These are phyloP conservation scores for Clanis bilineata DNA, from an alignment of 2,888 invertebrate genomes.

Conservation along the genomic window DNA sequence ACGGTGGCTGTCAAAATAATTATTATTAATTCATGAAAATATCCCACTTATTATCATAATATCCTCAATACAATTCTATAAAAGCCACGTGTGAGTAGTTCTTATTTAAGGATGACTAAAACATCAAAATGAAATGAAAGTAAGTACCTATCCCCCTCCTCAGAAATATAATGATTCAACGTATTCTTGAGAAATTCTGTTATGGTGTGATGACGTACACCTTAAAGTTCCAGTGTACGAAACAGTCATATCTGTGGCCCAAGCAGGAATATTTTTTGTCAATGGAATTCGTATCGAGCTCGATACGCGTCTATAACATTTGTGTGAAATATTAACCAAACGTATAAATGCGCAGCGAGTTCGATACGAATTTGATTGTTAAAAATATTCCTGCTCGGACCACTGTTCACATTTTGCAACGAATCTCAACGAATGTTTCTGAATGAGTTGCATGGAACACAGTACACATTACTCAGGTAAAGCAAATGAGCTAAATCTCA, in stretches of 20 bases:
- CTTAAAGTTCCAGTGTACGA: neutral
- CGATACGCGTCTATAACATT: too few relatives aligned
- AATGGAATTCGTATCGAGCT: too few relatives aligned
- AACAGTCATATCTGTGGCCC: neutral
- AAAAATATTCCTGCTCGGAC: too few relatives aligned
- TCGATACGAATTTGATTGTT: too few relatives aligned
- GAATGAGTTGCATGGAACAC: too few relatives aligned
- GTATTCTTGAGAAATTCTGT: neutral
- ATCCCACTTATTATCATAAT: too few relatives aligned
- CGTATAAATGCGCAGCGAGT: too few relatives aligned
- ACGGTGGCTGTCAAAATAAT: too few relatives aligned
- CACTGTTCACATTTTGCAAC: neutral
- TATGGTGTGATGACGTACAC: neutral
- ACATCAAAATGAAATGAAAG: neutral
- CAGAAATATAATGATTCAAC: neutral
- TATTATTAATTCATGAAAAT: too few relatives aligned
- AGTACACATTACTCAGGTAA: too few relatives aligned
- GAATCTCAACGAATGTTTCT: too few relatives aligned
- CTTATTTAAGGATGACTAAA: neutral
- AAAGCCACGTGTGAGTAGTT: neutral
- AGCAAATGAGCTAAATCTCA: neutral
- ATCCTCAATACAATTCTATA: neutral
- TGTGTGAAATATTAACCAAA: too few relatives aligned
- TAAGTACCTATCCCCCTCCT: neutral
- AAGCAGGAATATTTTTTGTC: neutral